These are phyloP conservation scores for Gouania willdenowi DNA, from an alignment of 2,797 vertebrate species.

Conservation along the genomic window DNA sequence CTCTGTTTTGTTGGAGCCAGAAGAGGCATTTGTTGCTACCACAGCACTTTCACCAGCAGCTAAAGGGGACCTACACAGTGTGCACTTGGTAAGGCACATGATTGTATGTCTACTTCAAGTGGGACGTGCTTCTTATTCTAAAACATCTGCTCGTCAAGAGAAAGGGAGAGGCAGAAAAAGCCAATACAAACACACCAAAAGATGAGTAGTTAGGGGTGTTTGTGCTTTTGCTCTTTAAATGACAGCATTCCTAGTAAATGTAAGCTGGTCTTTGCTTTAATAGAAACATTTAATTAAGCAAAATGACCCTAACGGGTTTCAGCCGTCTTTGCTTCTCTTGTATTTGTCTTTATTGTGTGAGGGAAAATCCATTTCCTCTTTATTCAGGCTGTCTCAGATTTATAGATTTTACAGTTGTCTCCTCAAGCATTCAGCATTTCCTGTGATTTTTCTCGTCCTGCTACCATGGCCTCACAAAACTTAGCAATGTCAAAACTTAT, in stretches of 20 bases:
- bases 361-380: conserved; percentile 63
- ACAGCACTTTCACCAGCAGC: no score
- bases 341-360: conserved; percentile 48
- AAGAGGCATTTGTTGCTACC: no score
- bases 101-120: no score
- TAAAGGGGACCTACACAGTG: no score
- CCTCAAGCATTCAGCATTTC: conserved; percentile 52
- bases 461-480: conserved; percentile 16
- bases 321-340: conserved; percentile 39
- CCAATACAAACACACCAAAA: not conserved
- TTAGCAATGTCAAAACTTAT: no score
- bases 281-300: conserved; percentile 68
- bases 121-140: no score
- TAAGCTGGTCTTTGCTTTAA: conserved; percentile 56
- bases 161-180: not conserved
- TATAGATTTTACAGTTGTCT: conserved; percentile 64
- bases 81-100: no score
- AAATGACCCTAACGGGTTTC: conserved; percentile 61
- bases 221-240: conserved; percentile 33
- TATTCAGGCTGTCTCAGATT: conserved; percentile 45
- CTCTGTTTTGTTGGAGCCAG: no score
- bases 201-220: conserved; percentile 19
- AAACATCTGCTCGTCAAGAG: conserved; percentile 37
- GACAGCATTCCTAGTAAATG: conserved; percentile 42
- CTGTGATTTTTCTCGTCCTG: conserved; percentile 36